Conservation (phyloP, 2,888 invertebrate genomes). For the Drosophila limbata region DNA sequence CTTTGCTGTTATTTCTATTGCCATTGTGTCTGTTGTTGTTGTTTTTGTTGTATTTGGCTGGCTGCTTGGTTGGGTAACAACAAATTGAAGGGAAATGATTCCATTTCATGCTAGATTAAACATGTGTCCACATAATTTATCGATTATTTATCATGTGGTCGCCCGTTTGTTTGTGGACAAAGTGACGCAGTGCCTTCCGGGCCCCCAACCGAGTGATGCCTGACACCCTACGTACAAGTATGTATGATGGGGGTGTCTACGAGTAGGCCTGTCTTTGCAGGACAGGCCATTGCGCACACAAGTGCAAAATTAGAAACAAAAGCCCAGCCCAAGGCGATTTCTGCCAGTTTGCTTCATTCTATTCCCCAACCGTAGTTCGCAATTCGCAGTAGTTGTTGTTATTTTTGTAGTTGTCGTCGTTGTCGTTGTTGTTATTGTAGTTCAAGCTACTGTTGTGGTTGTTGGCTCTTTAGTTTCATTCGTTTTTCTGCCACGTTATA, state of each 20-base stretch:
- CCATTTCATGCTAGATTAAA: conserved; percentile 85
- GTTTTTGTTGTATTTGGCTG: conserved; percentile 32
- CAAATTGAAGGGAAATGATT: conserved; percentile 85
- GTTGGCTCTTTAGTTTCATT: conserved; percentile 16
- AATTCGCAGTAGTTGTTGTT: conserved; percentile 30
- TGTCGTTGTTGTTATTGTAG: conserved; percentile 27
- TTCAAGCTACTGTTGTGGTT: conserved; percentile 29
- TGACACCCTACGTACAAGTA: background rate
- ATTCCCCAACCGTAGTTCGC: conserved; percentile 22
- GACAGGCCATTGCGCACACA: conserved; percentile 67
- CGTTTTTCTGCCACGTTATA: conserved; percentile 28
- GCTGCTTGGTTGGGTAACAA: conserved; percentile 67
- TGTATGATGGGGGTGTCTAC: conserved; percentile 9
- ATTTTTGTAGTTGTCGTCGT: conserved; percentile 24
- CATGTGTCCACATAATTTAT: conserved; percentile 84
- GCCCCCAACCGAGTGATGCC: conserved; percentile 11
- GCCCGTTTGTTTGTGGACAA: conserved; percentile 64
- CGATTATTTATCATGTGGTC: conserved; percentile 84
- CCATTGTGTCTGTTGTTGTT: conserved; percentile 15
- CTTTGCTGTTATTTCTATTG: conserved; percentile 24
- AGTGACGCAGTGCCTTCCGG: conserved; percentile 63
- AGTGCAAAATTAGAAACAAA: conserved; percentile 81
- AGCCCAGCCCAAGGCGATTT: conserved; percentile 65
- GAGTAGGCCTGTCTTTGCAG: conserved; percentile 58
- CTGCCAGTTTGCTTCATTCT: conserved; percentile 36